phyloP scores from a whole-genome alignment of 2,888 invertebrate species.

The Acheta domesticus region DNA sequence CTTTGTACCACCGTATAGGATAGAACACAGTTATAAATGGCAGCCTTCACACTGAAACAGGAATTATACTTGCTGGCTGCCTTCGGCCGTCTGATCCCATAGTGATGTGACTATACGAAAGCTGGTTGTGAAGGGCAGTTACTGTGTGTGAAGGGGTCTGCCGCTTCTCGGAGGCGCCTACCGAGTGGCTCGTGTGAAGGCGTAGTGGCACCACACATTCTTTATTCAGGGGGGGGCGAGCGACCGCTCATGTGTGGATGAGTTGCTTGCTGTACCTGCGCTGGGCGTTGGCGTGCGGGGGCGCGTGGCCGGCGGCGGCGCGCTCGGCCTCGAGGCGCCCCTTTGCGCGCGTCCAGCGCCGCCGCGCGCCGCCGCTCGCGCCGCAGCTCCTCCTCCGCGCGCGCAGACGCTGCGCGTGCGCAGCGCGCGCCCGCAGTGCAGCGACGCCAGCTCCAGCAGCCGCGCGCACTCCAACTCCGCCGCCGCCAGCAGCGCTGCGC shows the following conservation, averaged over 20 bases:
- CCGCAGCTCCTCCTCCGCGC: neutral
- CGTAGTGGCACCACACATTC: no score
- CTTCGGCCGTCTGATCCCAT: no score
- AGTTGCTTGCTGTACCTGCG: neutral
- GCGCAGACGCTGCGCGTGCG: neutral
- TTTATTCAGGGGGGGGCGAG: no score
- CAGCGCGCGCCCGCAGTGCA: neutral
- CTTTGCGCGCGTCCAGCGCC: neutral
- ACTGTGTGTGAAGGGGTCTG: no score
- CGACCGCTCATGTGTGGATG: no score
- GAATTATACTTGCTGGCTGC: no score
- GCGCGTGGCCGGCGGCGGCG: neutral
- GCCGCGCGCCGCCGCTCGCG: neutral
- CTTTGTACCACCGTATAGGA: fast-evolving
- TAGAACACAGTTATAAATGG: no score
- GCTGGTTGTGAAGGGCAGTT: no score
- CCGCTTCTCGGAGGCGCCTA: no score
- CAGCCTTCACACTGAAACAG: no score
- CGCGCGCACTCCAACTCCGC: neutral
- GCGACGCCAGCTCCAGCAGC: neutral
- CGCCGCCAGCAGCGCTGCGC: neutral
- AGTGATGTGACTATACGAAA: no score
- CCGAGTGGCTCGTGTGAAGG: no score
- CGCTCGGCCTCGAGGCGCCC: neutral
- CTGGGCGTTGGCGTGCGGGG: neutral